phyloP scores from a whole-genome alignment of 2,888 invertebrate genomes.

The Eudemis profundana region DNA sequence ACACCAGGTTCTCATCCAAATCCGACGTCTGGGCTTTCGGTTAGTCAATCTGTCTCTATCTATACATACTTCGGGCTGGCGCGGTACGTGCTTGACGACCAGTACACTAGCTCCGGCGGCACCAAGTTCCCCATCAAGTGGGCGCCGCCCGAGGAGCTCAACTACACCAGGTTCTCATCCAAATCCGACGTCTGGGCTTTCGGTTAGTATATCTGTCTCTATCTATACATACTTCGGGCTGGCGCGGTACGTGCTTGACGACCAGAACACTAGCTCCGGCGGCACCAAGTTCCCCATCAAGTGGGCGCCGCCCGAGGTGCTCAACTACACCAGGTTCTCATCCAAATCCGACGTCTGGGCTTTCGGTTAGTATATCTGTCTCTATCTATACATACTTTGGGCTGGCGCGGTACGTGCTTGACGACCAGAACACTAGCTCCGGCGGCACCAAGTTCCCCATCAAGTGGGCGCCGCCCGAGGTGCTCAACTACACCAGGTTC shows the following conservation, averaged over 20 bases:
- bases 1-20: conserved; percentile 97
- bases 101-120: conserved; percentile 98
- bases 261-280: conserved; percentile 98
- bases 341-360: conserved; percentile 99
- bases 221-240: conserved; percentile 98
- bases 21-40: conserved; percentile 99
- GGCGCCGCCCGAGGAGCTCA: conserved; percentile 98
- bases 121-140: conserved; percentile 99
- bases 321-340: conserved; percentile 97
- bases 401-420: conserved; percentile 96
- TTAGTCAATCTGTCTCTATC: too few relatives aligned
- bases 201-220: too few relatives aligned
- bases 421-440: conserved; percentile 98
- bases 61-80: conserved; percentile 98
- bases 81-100: conserved; percentile 97
- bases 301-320: conserved; percentile 98
- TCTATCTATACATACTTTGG: conserved; percentile 99
- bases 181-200: conserved; percentile 99
- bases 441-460: conserved; percentile 99
- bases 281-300: conserved; percentile 99
- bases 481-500: conserved; percentile 96
- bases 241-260: conserved; percentile 97
- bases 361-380: too few relatives aligned
- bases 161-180: conserved; percentile 97
- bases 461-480: conserved; percentile 99